Conservation (phyloP, 2,113 vertebrate species). For the Mormoops blainvillei region DNA sequence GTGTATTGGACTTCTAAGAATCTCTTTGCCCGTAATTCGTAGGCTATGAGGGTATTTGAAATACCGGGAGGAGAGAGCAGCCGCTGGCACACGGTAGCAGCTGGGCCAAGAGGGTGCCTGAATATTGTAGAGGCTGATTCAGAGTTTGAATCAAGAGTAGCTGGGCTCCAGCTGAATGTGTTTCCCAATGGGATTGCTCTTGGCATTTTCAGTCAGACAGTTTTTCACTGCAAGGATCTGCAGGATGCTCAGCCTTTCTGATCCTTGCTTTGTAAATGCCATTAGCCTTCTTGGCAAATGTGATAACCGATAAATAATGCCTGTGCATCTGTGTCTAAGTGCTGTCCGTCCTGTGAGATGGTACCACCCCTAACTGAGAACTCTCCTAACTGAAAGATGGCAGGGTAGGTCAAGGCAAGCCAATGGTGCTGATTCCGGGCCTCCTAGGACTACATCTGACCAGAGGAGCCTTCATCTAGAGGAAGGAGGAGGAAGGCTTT, state of each 20-base stretch:
- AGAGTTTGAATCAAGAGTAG: neutral
- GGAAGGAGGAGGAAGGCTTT: neutral
- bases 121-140: neutral
- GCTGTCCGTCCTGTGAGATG: neutral
- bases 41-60: neutral
- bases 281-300: neutral
- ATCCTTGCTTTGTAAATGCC: neutral
- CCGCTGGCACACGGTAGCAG: neutral
- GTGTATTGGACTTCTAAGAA: neutral
- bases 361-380: neutral
- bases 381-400: neutral
- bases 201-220: neutral
- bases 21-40: neutral
- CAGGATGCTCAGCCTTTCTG: neutral
- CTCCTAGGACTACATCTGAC: neutral
- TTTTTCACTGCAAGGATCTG: neutral
- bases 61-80: neutral
- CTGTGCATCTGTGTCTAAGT: neutral
- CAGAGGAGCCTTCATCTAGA: neutral
- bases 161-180: neutral
- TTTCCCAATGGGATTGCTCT: neutral
- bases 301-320: neutral
- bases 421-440: neutral
- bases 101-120: neutral
- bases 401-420: neutral